Conservation (phyloP, 2,888 invertebrate genomes). For the Helleia helle region DNA sequence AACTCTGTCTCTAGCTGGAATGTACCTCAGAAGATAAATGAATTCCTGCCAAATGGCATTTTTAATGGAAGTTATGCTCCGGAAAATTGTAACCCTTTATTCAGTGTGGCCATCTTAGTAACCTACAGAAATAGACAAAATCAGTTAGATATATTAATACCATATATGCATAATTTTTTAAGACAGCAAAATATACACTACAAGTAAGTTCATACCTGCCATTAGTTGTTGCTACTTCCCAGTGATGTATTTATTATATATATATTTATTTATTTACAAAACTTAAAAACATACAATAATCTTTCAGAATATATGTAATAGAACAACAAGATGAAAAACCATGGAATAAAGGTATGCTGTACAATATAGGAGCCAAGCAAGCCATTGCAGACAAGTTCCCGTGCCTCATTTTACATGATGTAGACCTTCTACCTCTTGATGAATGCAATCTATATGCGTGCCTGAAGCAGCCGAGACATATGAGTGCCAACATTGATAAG, state of each 20-base stretch:
- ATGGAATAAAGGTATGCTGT: constrained; percentile 90
- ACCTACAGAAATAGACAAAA: constrained; percentile 83
- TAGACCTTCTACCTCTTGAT: constrained; percentile 90
- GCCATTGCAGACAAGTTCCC: constrained; percentile 81
- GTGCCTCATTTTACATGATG: constrained; percentile 92
- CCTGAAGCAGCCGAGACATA: constrained; percentile 84
- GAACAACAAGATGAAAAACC: constrained; percentile 85
- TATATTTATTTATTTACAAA: too few species aligned
- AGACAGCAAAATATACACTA: constrained; percentile 89
- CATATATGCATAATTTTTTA: constrained; percentile 90
- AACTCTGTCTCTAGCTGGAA: constrained; percentile 31
- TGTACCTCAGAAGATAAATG: constrained; percentile 30
- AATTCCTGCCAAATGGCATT: constrained; percentile 34
- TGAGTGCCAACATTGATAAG: constrained; percentile 90
- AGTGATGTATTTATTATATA: not conserved
- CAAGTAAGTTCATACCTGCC: constrained; percentile 41
- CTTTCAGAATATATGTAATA: constrained; percentile 82
- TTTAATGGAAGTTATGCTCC: constrained; percentile 47
- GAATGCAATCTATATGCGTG: constrained; percentile 88
- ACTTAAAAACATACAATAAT: too few species aligned
- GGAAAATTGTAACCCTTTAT: constrained; percentile 45
- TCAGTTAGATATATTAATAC: constrained; percentile 84
- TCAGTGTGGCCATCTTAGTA: constrained; percentile 86
- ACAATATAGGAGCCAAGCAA: constrained; percentile 88
- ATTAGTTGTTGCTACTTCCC: not conserved